Evolutionary conservation across 2,113 vertebrate genomes (phyloP).

Genomic region (Notechis scutatus): DNA sequence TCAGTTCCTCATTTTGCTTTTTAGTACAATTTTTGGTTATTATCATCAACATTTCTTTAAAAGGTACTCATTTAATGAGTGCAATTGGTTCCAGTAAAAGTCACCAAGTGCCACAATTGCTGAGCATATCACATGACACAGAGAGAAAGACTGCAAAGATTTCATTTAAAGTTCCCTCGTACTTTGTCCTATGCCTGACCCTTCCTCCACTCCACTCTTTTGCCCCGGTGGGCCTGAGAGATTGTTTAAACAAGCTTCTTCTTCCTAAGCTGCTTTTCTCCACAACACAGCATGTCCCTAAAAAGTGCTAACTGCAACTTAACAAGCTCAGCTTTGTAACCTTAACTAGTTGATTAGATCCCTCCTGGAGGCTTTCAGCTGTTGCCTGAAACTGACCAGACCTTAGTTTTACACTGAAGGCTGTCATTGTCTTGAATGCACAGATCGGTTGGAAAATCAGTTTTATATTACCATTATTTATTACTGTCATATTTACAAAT

Average conservation of each 20-base stretch:
- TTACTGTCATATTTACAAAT: not conserved
- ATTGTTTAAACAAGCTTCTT: not conserved
- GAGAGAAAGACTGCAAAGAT: not conserved
- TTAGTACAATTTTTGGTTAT: too few relatives aligned
- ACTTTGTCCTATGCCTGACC: not conserved
- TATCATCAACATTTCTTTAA: not conserved
- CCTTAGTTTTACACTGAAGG: not conserved
- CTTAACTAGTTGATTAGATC: not conserved
- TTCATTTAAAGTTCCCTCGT: not conserved
- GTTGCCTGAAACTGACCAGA: not conserved
- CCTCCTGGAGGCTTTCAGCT: not conserved
- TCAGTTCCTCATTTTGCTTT: too few relatives aligned
- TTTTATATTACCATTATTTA: not conserved
- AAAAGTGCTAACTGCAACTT: not conserved
- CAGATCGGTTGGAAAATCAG: not conserved
- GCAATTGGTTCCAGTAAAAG: not conserved
- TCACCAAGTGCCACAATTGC: not conserved
- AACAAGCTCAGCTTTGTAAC: not conserved
- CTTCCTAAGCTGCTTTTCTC: not conserved
- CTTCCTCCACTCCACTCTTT: not conserved
- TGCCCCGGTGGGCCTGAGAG: not conserved
- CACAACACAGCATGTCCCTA: not conserved
- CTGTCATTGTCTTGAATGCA: not conserved
- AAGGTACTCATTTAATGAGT: not conserved
- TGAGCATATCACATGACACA: not conserved